These are phyloP conservation scores for Euphysa ruthae DNA, from an alignment of 30 jellyfish, hydroid and myxozoan species.

Conservation along the genomic window DNA sequence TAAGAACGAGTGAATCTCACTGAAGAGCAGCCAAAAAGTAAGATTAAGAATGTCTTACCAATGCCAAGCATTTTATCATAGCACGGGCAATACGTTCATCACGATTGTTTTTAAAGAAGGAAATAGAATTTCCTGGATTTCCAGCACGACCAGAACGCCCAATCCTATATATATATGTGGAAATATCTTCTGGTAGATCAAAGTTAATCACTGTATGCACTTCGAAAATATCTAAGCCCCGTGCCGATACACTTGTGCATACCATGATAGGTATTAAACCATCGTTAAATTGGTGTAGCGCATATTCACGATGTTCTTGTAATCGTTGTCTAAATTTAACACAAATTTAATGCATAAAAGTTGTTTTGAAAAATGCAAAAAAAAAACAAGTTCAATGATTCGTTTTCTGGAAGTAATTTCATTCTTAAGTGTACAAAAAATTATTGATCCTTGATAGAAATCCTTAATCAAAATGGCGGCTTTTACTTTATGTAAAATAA, in stretches of 20 bases:
- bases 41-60: too few species aligned
- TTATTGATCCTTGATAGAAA: neutral
- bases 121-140: slow-evolving; percentile 61
- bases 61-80: slow-evolving; percentile 52
- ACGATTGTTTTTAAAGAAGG: slow-evolving; percentile 49
- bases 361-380: neutral
- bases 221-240: slow-evolving; percentile 82
- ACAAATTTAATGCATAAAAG: neutral
- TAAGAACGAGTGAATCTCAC: neutral
- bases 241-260: slow-evolving; percentile 94
- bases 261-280: slow-evolving; percentile 66
- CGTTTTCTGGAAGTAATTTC: neutral
- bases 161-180: slow-evolving; percentile 77
- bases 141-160: slow-evolving; percentile 95
- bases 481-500: too few species aligned
- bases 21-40: neutral
- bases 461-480: neutral
- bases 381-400: too few species aligned
- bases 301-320: slow-evolving; percentile 84
- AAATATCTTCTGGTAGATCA: slow-evolving; percentile 69
- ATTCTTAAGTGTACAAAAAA: neutral
- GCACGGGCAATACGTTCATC: slow-evolving; percentile 69
- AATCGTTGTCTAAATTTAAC: slow-evolving; percentile 65
- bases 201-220: slow-evolving; percentile 71
- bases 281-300: slow-evolving; percentile 51